These are phyloP conservation scores for Rhabdornis inornatus DNA, from an alignment of 2,113 vertebrate genomes.

Conservation along the genomic window DNA sequence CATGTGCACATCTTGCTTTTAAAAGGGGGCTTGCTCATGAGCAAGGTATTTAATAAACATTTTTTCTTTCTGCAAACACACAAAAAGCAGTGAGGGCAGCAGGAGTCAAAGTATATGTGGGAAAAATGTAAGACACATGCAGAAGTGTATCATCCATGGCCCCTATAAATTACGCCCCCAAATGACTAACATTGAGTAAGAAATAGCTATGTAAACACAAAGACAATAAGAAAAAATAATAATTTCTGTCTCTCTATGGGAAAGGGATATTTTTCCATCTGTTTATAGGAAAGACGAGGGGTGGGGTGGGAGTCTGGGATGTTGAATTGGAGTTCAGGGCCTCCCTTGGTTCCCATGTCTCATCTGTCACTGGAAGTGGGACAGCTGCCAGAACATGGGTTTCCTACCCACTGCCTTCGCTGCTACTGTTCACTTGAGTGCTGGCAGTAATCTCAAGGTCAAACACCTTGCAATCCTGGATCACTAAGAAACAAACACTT, in stretches of 20 bases:
- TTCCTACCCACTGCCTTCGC: neutral
- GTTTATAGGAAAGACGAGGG: neutral
- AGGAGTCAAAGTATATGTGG: neutral
- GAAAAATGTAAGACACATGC: constrained; percentile 15
- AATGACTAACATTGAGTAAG: constrained; percentile 21
- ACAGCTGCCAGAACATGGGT: neutral
- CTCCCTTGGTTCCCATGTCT: constrained; percentile 25
- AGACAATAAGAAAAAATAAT: constrained; percentile 42
- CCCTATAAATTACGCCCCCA: constrained; percentile 1
- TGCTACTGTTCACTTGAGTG: neutral
- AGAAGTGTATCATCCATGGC: neutral
- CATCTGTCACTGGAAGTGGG: constrained; percentile 25
- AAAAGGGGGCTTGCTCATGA: neutral
- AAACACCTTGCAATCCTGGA: neutral
- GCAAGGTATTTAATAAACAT: neutral
- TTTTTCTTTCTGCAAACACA: neutral
- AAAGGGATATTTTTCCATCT: constrained; percentile 24
- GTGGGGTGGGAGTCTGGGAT: neutral
- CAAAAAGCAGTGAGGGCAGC: neutral
- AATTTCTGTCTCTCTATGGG: constrained; percentile 2
- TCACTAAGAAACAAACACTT: constrained; percentile 19
- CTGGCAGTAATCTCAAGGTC: neutral
- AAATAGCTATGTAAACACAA: constrained; percentile 54
- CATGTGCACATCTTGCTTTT: neutral
- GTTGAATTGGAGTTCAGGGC: neutral